Evolutionary conservation across 2,888 invertebrate genomes (phyloP), one percentile per base, ranked within the genome.

Genomic region (Andrena praecox): DNA sequence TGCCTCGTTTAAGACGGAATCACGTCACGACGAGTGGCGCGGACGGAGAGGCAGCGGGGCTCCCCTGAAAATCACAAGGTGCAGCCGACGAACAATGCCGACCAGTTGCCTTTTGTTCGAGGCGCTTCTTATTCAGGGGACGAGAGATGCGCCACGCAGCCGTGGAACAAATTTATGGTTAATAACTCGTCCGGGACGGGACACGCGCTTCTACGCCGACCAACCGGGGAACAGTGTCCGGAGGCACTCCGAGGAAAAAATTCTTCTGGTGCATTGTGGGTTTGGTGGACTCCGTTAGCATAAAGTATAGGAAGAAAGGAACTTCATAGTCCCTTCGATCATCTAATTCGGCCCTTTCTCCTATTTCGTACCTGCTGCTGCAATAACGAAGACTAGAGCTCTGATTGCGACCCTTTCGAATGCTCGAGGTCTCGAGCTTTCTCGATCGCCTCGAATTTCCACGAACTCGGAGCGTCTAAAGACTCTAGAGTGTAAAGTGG

Each of bases 1-100:
- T 87, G 85, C 72, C 77, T 77, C 80, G 80, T 84, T 86, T 77
- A 80, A 87, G 87, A 87, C 77, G 87, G 42, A 59, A 77, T 85
- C 85, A 62, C 85, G 82, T 82, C 73, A 80, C 76, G 73, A 54
- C 52, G 52, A 56, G 27, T 42, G 29, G 54, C 75, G 50, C 64
- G 74, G 16, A 78, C 70, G 56, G 33, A 1, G 27, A 16, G 35
- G 12, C 8, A 27, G 10, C 10, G 20, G 50, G 50, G 75, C 52
- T 70, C 70, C 52, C 54, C 82, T 77, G 68, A 62, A 82, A 82
- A 82, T 82, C 82, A 73, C 82, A 77, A 82, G 82, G 82, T 77
- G 69, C 82, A 77, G 69, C 42, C 42, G 42, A 50, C 31, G 54
- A 73, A 82, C 82, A 82, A 77, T 77, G 71, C 64, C 20, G 50